These are phyloP conservation scores for Regulus satrapa DNA, from an alignment of 2,113 vertebrate species.

Conservation along the genomic window DNA sequence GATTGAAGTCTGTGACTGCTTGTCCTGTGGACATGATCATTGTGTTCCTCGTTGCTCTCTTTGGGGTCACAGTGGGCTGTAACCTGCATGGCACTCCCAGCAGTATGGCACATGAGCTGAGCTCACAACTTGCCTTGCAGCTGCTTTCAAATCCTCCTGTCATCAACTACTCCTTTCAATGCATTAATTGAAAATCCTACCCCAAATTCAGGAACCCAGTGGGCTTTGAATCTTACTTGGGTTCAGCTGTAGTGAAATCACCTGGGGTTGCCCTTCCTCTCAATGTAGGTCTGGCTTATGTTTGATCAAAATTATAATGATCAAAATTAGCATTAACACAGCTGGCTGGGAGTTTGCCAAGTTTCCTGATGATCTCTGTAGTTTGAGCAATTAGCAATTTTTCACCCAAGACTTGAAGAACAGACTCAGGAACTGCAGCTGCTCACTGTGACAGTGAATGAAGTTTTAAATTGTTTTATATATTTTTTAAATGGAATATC, in stretches of 20 bases:
- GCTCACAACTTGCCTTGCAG: background rate
- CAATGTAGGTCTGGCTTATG: background rate
- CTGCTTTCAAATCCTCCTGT: background rate
- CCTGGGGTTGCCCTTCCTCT: background rate
- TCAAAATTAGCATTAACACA: background rate
- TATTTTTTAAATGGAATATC: background rate
- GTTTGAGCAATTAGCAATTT: background rate
- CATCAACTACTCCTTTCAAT: accelerated
- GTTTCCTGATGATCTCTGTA: background rate
- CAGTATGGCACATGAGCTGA: background rate
- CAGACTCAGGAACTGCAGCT: background rate
- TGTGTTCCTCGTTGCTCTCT: background rate
- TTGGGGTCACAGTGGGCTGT: background rate
- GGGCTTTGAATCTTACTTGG: background rate
- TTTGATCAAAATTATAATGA: background rate
- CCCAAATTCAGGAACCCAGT: background rate
- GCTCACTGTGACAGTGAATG: background rate
- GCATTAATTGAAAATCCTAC: background rate
- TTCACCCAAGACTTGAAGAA: background rate
- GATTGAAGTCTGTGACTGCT: accelerated
- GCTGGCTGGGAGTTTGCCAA: background rate
- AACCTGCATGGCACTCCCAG: background rate
- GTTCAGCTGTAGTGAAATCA: background rate
- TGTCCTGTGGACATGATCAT: accelerated
- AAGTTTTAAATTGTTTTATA: background rate